Evolutionary conservation across 2,797 vertebrate genomes (phyloP).

Genomic region (Anolis apletophallus): DNA sequence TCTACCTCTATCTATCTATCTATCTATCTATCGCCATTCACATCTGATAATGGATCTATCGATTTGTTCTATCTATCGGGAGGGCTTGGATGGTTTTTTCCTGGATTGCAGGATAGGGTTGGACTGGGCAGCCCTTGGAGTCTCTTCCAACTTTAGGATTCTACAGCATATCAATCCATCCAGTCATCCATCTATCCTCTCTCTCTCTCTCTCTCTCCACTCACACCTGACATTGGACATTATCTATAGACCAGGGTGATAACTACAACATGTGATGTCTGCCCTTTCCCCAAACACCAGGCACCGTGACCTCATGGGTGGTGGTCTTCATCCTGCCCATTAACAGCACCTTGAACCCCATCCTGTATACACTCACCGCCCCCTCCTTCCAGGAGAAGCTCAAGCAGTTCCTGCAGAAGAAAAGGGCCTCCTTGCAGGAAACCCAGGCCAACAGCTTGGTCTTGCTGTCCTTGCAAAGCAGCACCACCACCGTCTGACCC

Average conservation of each 20-base stretch:
- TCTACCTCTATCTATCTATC: no score
- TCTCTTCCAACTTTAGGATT: no score
- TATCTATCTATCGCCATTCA: no score
- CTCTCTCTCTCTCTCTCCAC: no score
- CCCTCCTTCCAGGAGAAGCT: conserved; percentile 73
- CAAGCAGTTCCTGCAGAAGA: conserved; percentile 65
- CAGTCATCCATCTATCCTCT: no score
- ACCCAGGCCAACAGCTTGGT: conserved; percentile 27
- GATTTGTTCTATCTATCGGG: no score
- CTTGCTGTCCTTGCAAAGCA: conserved; percentile 31
- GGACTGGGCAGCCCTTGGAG: no score
- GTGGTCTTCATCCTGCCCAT: conserved; percentile 79
- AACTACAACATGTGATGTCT: background rate
- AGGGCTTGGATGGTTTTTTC: no score
- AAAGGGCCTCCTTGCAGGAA: conserved; percentile 39
- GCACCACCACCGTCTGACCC: conserved; percentile 11
- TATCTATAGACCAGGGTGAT: background rate
- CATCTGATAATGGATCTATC: no score
- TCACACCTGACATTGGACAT: no score
- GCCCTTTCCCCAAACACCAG: conserved; percentile 38
- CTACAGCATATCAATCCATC: no score
- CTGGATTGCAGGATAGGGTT: no score
- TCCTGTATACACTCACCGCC: conserved; percentile 76
- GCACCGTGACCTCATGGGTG: conserved; percentile 74
- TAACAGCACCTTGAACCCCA: conserved; percentile 75